These are phyloP conservation scores for Falco novaeseelandiae DNA, from an alignment of 2,797 vertebrate genomes.

Conservation along the genomic window DNA sequence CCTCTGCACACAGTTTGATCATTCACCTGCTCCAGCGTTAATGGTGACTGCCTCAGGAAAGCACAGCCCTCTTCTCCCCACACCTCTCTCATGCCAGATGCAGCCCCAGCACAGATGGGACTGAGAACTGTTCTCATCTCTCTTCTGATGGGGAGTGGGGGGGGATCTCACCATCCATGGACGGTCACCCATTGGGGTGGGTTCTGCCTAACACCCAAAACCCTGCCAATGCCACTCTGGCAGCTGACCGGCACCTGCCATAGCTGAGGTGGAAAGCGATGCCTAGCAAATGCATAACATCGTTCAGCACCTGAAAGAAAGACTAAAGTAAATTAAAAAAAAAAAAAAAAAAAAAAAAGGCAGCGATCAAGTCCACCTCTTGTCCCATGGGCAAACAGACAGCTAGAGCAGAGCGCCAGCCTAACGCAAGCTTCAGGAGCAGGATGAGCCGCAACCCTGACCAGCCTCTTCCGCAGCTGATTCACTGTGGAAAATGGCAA, in stretches of 20 bases:
- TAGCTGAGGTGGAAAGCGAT: background rate
- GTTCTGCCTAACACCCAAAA: background rate
- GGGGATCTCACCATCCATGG: background rate
- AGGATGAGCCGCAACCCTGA: too few species aligned
- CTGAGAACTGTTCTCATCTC: background rate
- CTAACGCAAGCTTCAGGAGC: background rate
- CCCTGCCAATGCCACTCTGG: rapidly evolving
- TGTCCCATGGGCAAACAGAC: too few species aligned
- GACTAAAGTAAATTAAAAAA: too few species aligned
- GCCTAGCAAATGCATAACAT: rapidly evolving
- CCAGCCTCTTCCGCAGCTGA: background rate
- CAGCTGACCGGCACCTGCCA: background rate
- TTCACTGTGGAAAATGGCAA: background rate
- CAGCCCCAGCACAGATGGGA: background rate
- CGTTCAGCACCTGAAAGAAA: background rate
- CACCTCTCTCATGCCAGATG: background rate
- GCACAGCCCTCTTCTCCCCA: too few species aligned
- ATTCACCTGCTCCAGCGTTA: background rate
- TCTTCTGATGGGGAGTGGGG: background rate
- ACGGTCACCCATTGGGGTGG: rapidly evolving
- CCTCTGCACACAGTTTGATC: rapidly evolving
- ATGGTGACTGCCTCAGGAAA: rapidly evolving
- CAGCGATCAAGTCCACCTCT: too few species aligned
- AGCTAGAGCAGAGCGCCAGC: too few species aligned
- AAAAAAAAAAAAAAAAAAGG: too few species aligned